phyloP scores from a whole-genome alignment of 1,140 invertebrate genomes.

The Sitobion miscanthi region DNA sequence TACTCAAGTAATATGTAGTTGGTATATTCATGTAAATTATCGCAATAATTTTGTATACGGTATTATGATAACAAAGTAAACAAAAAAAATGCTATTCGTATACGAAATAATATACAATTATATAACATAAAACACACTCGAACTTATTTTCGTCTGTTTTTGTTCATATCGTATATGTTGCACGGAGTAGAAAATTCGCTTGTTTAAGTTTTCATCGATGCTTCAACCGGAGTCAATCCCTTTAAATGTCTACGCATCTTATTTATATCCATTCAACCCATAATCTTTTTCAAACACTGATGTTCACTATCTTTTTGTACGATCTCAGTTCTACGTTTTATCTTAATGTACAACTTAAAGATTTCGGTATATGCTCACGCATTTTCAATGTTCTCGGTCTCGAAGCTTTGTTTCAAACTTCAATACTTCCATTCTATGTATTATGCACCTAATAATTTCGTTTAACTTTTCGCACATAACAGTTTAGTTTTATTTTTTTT shows the following conservation, averaged over 20 bases:
- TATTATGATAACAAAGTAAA: background rate
- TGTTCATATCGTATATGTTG: background rate
- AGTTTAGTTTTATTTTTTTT: background rate
- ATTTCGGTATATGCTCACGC: background rate
- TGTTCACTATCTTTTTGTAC: background rate
- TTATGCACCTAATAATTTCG: background rate
- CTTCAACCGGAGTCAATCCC: background rate
- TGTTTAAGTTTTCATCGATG: background rate
- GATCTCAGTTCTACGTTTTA: background rate
- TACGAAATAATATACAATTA: background rate
- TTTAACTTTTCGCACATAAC: constrained; percentile 14
- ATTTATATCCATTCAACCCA: background rate
- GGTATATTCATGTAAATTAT: too few species aligned
- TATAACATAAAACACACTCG: background rate
- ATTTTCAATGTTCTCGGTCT: background rate
- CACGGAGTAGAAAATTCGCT: background rate
- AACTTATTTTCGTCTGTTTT: background rate
- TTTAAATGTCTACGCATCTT: constrained; percentile 8
- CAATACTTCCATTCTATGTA: background rate
- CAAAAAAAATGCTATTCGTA: background rate
- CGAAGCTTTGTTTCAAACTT: background rate
- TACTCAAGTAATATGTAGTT: too few species aligned
- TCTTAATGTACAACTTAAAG: constrained; percentile 1
- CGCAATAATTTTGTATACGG: too few species aligned
- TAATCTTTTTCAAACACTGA: background rate